phyloP scores from a whole-genome alignment of 2,797 vertebrate species.

The Nothura maculosa region DNA sequence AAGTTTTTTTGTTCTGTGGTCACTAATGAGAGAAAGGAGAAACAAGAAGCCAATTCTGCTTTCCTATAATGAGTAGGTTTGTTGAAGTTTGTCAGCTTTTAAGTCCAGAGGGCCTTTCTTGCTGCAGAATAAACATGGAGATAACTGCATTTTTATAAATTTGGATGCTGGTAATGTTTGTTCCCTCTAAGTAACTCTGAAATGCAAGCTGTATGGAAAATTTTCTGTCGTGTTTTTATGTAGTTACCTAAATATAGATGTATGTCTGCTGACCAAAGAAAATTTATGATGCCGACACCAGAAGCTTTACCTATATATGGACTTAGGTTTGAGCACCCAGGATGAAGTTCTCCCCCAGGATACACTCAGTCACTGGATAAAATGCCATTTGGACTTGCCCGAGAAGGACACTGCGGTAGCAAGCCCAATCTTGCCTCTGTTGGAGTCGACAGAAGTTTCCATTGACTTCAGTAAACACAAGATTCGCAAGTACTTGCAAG shows the following conservation, averaged over 20 bases:
- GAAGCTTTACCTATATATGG: background rate
- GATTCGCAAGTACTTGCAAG: conserved; percentile 26
- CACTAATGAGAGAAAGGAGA: background rate
- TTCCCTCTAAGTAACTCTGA: background rate
- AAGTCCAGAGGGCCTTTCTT: background rate
- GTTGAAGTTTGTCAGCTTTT: background rate
- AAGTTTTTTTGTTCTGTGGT: background rate
- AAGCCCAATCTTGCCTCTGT: background rate
- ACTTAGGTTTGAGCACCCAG: background rate
- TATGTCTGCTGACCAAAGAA: background rate
- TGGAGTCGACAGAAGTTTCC: conserved; percentile 33
- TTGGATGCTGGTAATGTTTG: background rate
- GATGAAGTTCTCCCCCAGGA: background rate
- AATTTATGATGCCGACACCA: background rate
- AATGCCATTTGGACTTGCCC: background rate
- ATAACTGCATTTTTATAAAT: background rate
- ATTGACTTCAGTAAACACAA: conserved; percentile 10
- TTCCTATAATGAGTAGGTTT: background rate
- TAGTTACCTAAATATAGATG: background rate
- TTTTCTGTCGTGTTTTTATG: background rate
- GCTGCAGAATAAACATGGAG: background rate
- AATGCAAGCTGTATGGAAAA: background rate
- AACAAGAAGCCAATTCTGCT: background rate
- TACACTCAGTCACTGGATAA: background rate
- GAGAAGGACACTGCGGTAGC: background rate